Conservation (phyloP, 2,888 invertebrate species). For the Brenthis ino region DNA sequence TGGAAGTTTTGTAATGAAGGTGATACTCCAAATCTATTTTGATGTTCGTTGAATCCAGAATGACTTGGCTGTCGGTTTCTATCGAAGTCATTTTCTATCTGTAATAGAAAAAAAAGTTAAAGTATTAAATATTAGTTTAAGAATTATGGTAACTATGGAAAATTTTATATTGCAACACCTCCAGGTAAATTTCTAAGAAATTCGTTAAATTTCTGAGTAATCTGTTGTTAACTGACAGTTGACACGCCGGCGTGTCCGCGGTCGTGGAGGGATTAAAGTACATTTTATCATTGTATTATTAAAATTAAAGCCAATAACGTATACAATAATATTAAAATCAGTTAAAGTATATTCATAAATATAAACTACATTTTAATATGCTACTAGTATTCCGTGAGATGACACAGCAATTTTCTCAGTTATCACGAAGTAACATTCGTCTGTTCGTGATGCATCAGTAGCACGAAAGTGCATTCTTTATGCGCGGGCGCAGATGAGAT, state of each 20-base stretch:
- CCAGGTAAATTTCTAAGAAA: too few species aligned
- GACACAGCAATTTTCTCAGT: constrained; percentile 40
- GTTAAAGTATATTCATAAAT: constrained; percentile 1
- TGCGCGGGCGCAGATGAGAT: constrained; percentile 39
- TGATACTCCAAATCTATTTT: constrained; percentile 73
- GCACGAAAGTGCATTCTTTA: constrained; percentile 59
- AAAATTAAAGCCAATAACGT: too few species aligned
- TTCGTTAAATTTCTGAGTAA: too few species aligned
- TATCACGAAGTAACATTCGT: constrained; percentile 37
- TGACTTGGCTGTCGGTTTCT: constrained; percentile 73
- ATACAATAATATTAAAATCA: neutral
- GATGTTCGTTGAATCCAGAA: constrained; percentile 73
- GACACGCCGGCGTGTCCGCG: too few species aligned
- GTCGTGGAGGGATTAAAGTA: too few species aligned
- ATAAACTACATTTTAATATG: neutral
- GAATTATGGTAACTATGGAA: neutral
- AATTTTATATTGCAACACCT: too few species aligned
- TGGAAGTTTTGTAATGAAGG: constrained; percentile 73
- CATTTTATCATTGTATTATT: too few species aligned
- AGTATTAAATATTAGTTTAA: constrained; percentile 1
- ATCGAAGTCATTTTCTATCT: constrained; percentile 79
- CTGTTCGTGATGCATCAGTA: constrained; percentile 52
- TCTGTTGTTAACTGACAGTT: too few species aligned
- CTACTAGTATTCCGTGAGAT: constrained; percentile 36
- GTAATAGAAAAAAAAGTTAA: constrained; percentile 52